Evolutionary conservation across 2,113 vertebrate species (phyloP), one percentile per base, ranked within the genome.

Genomic region (Heterochromis multidens): DNA sequence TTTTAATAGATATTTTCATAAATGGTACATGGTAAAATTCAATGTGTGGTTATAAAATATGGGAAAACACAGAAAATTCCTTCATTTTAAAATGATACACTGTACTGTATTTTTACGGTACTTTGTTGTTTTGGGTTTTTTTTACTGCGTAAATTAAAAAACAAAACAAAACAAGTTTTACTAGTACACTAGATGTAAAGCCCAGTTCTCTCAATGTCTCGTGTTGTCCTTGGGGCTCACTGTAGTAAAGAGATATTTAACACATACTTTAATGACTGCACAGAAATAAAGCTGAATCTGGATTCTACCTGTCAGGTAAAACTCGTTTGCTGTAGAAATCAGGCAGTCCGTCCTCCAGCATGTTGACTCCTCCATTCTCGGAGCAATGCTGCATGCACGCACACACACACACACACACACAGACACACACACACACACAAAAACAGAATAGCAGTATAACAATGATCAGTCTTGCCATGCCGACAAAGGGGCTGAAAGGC

Each of bases 261-360:
- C 40, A 7, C 17, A 59, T 58, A 52, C 67, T 12, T 56, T 21
- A 74, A 54, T 52, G 67, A 14, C n/a, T n/a, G 49, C 9, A 65
- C 4, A 43, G 80, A 80, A 84, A 52, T 3, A 31, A 56, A 43
- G 80, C 4, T 3, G 7, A 74, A 27, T 49, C 3, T 19, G 25
- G 40, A 13, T 57, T 1, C 14, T 76, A 96, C 97, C 97, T 97
- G 94, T 98, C 97, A 25, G 96, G 95, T 80, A 98, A 94, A 79
- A 98, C 97, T 83, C 96, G 96, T 88, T 97, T 97, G 94, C 95
- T 97, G 95, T 97, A 98, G 94, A 98, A 98, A 80, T 98, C 97
- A 46, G 97, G 97, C 6, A 98, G 94, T 80, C 97, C 97, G 49
- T 98, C 97, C 23, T 98, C 97, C 74, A 98, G 87, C 19, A 96